These are phyloP conservation scores for Synchiropus splendidus DNA, from an alignment of 2,113 vertebrate genomes.

Conservation along the genomic window DNA sequence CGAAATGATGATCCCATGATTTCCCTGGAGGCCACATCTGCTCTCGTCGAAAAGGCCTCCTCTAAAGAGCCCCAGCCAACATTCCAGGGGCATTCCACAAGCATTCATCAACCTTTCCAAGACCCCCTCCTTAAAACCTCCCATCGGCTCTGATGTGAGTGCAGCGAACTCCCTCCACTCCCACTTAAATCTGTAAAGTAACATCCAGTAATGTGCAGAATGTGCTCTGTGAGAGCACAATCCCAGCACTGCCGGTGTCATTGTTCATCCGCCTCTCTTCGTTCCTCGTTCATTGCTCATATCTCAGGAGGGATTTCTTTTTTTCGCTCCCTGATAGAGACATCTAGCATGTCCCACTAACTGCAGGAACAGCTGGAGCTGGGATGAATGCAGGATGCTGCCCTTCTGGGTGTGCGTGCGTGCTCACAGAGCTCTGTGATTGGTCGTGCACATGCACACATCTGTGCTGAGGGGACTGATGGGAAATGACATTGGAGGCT, in stretches of 20 bases:
- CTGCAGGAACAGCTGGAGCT: conserved; percentile 56
- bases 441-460: conserved; percentile 35
- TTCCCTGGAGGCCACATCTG: conserved; percentile 53
- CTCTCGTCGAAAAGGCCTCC: conserved; percentile 29
- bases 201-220: conserved; percentile 36
- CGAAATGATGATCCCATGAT: conserved; percentile 53
- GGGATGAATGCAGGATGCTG: conserved; percentile 21
- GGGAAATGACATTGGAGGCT: conserved; percentile 41
- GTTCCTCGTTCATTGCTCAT: conserved; percentile 31
- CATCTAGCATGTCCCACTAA: conserved; percentile 50
- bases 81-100: conserved; percentile 51
- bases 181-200: conserved; percentile 20
- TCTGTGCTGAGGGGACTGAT: conserved; percentile 38
- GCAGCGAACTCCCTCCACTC: conserved; percentile 7
- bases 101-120: conserved; percentile 37
- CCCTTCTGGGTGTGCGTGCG: conserved; percentile 13
- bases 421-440: not conserved
- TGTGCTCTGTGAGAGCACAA: not conserved
- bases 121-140: conserved; percentile 22
- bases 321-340: conserved; percentile 52
- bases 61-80: conserved; percentile 29
- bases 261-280: conserved; percentile 6
- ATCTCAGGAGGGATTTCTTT: conserved; percentile 19
- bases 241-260: not conserved
- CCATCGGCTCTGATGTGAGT: conserved; percentile 1